These are phyloP conservation scores for Bedellia somnulentella DNA, from an alignment of 2,888 invertebrate species.

Conservation along the genomic window DNA sequence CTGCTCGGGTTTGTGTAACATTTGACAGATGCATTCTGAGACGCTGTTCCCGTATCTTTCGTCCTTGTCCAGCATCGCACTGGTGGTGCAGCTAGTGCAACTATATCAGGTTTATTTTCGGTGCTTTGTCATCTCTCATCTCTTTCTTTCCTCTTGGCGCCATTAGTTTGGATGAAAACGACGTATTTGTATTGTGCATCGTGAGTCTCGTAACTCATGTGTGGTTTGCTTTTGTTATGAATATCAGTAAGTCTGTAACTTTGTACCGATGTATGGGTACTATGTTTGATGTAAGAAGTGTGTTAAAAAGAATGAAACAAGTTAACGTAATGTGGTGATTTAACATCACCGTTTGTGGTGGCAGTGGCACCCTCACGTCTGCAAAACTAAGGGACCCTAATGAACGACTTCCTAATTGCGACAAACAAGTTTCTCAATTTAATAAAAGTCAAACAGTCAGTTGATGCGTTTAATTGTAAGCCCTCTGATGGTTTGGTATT, in stretches of 20 bases:
- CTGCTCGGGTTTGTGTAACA: constrained; percentile 22
- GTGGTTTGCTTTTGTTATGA: constrained; percentile 48
- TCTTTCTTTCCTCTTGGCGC: constrained; percentile 49
- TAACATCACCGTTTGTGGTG: too few species aligned
- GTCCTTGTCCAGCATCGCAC: constrained; percentile 46
- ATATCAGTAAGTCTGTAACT: too few species aligned
- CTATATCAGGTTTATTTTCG: constrained; percentile 51
- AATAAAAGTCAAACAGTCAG: constrained; percentile 26
- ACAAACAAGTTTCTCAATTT: constrained; percentile 51
- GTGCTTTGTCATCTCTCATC: constrained; percentile 38
- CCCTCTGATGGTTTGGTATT: constrained; percentile 41
- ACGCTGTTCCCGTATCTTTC: constrained; percentile 54
- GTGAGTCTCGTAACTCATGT: too few species aligned
- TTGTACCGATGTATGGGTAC: too few species aligned
- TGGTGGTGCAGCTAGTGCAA: constrained; percentile 36
- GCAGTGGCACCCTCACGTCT: constrained; percentile 55
- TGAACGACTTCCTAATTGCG: constrained; percentile 62
- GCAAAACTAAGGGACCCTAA: constrained; percentile 59
- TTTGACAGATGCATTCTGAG: constrained; percentile 58
- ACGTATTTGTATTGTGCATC: constrained; percentile 5
- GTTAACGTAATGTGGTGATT: too few species aligned
- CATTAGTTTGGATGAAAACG: constrained; percentile 28
- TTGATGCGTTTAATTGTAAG: constrained; percentile 42
- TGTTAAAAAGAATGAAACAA: too few species aligned
- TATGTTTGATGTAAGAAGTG: too few species aligned